Evolutionary conservation across 2,113 vertebrate species (phyloP).

Genomic region (Neogobius melanostomus): DNA sequence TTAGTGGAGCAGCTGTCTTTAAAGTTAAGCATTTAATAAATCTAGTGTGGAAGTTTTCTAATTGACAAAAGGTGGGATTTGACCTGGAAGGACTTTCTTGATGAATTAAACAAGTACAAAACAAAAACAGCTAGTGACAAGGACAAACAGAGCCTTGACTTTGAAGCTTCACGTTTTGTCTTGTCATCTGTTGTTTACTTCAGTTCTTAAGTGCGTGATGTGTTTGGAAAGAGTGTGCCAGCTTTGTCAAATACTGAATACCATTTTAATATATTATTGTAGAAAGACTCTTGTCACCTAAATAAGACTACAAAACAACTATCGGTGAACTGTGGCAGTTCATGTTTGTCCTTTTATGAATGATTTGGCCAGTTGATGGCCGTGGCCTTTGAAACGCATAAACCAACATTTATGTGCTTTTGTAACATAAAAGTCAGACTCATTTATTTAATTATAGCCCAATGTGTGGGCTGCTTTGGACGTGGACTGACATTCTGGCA

Average conservation of each 20-base stretch:
- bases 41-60: neutral
- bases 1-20: neutral
- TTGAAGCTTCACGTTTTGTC: neutral
- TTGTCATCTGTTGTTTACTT: neutral
- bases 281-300: neutral
- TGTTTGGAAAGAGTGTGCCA: neutral
- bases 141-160: neutral
- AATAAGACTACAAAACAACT: no score
- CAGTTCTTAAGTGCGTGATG: neutral
- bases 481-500: neutral
- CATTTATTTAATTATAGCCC: neutral
- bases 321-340: no score
- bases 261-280: neutral
- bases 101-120: neutral
- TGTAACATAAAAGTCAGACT: neutral
- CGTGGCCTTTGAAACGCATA: neutral
- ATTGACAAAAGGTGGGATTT: neutral
- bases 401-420: neutral
- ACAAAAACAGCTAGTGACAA: neutral
- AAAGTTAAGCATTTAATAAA: neutral
- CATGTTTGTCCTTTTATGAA: neutral
- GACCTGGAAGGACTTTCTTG: neutral
- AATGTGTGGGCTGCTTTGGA: slow-evolving; percentile 1
- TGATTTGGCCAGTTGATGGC: neutral
- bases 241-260: no score